Base-by-base conservation (phyloP, 2,797 vertebrate species). In the Anomalospiza imberbis region DNA sequence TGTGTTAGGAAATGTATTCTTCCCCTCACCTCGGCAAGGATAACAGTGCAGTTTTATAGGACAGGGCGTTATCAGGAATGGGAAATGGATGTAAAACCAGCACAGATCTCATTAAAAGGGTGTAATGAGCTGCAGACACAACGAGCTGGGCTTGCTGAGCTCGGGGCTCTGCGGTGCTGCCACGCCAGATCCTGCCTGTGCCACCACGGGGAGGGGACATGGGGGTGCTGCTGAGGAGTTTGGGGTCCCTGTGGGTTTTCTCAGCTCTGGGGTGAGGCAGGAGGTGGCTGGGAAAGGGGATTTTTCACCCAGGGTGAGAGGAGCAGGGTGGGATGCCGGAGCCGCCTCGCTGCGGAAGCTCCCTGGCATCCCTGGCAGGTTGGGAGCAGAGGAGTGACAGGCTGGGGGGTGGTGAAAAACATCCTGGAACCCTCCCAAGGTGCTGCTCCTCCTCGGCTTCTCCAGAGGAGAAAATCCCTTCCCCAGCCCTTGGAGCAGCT, bases 1-100 rank as follows among this genome's bases (percentile, higher is more conserved):
- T n/a, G 90, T 92, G 97, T 63, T 34, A 87, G 95, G 96, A 85
- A 93, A 96, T 53, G 15, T 3, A 60, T 85, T 94, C 89, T 87
- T 58, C 91, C 92, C 90, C 67, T 93, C 92, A 88, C 90, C 88
- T 93, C 89, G 4, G 45, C 62, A 14, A 54, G 83, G 88, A 68
- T 73, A 75, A 87, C 31, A 18, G 88, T 10, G 87, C 89, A 12
- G 93, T 90, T 96, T 93, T 93, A 47, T 73, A 93, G 89, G 71
- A 28, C 93, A 48, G 28, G 81, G 51, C 6, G 3, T 85, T 88
- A 91, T 91, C 92, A 36, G 93, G 67, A 42, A 29, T 10, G 73
- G 80, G 32, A 67, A 93, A 93, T 54, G 67, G n/a, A 85, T 95
- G 93, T 88, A 95, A 94, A 95, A 89, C 45, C 34, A 89, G 95